Evolutionary conservation across 2,113 vertebrate genomes (phyloP).

Genomic region (Abramis brama): DNA sequence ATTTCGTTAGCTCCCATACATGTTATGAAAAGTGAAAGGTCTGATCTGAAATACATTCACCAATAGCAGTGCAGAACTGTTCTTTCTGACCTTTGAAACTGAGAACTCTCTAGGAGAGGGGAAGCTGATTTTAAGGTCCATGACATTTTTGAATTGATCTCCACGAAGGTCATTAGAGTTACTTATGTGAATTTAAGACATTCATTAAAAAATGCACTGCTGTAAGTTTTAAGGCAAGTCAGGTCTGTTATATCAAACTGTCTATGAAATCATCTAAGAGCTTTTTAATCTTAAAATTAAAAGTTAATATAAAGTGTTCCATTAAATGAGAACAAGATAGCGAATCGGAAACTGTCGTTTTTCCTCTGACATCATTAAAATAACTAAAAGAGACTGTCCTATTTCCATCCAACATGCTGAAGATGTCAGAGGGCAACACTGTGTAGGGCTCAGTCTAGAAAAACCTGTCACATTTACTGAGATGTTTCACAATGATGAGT

Average conservation of each 20-base stretch:
- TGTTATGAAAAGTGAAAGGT: conserved; percentile 9
- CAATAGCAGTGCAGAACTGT: conserved; percentile 12
- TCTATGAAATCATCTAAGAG: not conserved
- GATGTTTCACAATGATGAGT: conserved; percentile 8
- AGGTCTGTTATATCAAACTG: not conserved
- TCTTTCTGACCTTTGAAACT: conserved; percentile 39
- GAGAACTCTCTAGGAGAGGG: not conserved
- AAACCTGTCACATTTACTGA: conserved; percentile 8
- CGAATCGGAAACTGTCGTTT: not conserved
- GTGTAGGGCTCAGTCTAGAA: not conserved
- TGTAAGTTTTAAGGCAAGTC: conserved; percentile 17
- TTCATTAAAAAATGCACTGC: conserved; percentile 14
- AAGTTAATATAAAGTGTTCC: not conserved
- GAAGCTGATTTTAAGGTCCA: not conserved
- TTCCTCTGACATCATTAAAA: not conserved
- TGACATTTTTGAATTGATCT: conserved; percentile 15
- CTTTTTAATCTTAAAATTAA: not conserved
- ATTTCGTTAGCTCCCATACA: not conserved
- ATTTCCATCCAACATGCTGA: conserved; percentile 17
- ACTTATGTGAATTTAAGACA: not conserved
- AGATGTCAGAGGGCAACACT: conserved; percentile 9
- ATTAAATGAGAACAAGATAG: not conserved
- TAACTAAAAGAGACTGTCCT: conserved; percentile 29
- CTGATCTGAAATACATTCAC: conserved; percentile 2
- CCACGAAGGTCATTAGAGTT: conserved; percentile 21